Conservation (phyloP, 2,797 vertebrate genomes). For the Lutjanus argentimaculatus region DNA sequence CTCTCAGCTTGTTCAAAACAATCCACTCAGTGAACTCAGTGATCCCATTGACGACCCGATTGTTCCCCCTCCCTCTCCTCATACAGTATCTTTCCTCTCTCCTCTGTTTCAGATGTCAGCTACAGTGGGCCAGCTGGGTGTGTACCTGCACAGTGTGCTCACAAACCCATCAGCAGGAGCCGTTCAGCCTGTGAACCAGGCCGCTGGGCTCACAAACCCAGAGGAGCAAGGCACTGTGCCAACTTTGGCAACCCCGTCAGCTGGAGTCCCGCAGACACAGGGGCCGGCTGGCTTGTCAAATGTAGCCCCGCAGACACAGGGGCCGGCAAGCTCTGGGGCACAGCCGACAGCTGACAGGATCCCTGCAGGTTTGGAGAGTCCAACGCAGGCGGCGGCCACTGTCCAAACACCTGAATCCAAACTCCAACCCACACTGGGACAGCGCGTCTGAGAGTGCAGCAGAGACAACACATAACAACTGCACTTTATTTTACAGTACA, state of each 20-base stretch:
- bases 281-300: neutral
- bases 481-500: too few species aligned
- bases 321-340: slow-evolving; percentile 15
- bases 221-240: slow-evolving; percentile 18
- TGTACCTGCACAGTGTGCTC: slow-evolving; percentile 61
- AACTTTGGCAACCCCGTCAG: slow-evolving; percentile 9
- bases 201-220: slow-evolving; percentile 39
- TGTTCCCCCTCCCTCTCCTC: slow-evolving; percentile 11
- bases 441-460: slow-evolving; percentile 20
- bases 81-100: slow-evolving; percentile 6
- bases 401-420: slow-evolving; percentile 28
- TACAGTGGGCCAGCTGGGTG: slow-evolving; percentile 59
- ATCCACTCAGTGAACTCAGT: slow-evolving; percentile 58
- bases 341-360: slow-evolving; percentile 10
- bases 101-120: slow-evolving; percentile 68
- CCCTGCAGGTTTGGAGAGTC: slow-evolving; percentile 40
- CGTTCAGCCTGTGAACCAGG: slow-evolving; percentile 41
- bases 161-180: slow-evolving; percentile 45
- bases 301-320: slow-evolving; percentile 26
- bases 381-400: slow-evolving; percentile 6
- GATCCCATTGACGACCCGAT: slow-evolving; percentile 44
- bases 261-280: slow-evolving; percentile 29
- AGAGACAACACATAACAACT: neutral
- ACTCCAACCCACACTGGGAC: slow-evolving; percentile 14
- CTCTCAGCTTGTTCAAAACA: slow-evolving; percentile 57